These are phyloP conservation scores for Cataglyphis altisquamis DNA, from an alignment of 2,888 invertebrate species.

Conservation along the genomic window DNA sequence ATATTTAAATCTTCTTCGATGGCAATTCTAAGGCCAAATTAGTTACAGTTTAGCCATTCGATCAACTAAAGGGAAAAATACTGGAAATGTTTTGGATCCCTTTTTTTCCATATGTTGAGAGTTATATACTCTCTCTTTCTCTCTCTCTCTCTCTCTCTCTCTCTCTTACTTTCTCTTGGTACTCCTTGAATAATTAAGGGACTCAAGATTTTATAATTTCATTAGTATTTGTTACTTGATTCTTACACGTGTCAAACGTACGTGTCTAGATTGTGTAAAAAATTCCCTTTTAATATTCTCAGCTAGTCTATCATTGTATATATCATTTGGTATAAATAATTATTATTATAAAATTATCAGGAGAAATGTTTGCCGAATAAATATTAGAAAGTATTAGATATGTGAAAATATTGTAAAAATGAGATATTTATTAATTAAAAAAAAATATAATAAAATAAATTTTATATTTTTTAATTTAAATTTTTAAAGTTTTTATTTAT, in stretches of 20 bases:
- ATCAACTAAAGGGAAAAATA: neutral
- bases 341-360: neutral
- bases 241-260: neutral
- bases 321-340: neutral
- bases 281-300: neutral
- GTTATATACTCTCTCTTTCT: neutral
- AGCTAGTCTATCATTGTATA: neutral
- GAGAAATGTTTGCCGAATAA: neutral
- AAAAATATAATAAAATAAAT: too few species aligned
- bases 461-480: neutral
- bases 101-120: neutral
- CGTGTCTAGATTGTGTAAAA: neutral
- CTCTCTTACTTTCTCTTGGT: neutral
- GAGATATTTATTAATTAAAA: slow-evolving; percentile 7
- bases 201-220: neutral
- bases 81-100: neutral
- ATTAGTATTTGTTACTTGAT: neutral
- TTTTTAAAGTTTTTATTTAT: neutral
- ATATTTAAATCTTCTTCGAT: slow-evolving; percentile 21
- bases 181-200: neutral
- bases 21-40: neutral
- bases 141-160: too few species aligned
- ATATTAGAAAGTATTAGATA: neutral
- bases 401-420: neutral
- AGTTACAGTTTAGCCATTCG: slow-evolving; percentile 20